Evolutionary conservation across 2,113 vertebrate genomes (phyloP).

Genomic region (Alethe diademata): DNA sequence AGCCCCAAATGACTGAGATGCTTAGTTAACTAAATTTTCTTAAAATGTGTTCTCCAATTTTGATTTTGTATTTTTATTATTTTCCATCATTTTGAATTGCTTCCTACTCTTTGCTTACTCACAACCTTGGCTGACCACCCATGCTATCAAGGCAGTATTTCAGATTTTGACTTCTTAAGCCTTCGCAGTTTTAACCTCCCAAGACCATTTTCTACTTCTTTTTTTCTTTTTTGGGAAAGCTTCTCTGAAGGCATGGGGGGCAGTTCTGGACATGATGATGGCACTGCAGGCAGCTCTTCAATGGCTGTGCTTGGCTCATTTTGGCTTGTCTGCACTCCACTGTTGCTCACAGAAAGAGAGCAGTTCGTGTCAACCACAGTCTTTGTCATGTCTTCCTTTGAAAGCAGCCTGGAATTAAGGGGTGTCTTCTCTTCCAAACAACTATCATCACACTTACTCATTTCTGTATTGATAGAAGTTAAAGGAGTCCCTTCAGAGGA

Average conservation of each 20-base stretch:
- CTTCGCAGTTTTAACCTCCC: conserved; percentile 79
- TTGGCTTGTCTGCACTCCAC: conserved; percentile 72
- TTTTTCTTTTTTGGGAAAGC: conserved; percentile 47
- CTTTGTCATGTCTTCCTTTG: conserved; percentile 68
- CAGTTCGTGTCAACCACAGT: conserved; percentile 71
- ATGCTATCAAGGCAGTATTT: neutral
- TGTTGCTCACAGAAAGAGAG: conserved; percentile 72
- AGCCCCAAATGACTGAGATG: neutral
- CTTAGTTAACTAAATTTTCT: neutral
- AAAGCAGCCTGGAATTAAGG: conserved; percentile 70
- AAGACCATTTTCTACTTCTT: conserved; percentile 68
- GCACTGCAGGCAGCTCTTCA: conserved; percentile 73
- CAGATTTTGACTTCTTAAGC: conserved; percentile 64
- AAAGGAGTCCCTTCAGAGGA: conserved; percentile 68
- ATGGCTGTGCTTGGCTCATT: conserved; percentile 70
- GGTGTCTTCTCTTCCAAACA: conserved; percentile 53
- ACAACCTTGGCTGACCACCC: neutral
- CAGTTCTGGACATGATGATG: conserved; percentile 60
- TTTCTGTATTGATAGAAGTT: neutral
- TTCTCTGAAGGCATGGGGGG: conserved; percentile 61
- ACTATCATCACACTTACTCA: conserved; percentile 11
- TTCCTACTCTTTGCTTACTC: neutral
- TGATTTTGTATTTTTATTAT: neutral
- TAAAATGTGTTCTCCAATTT: neutral
- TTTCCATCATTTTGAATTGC: neutral